A percentile compares a stretch with the other conserved stretches of the same genome.
Conservation (phyloP, 2,888 invertebrate species). For the Frankliniella fusca region DNA sequence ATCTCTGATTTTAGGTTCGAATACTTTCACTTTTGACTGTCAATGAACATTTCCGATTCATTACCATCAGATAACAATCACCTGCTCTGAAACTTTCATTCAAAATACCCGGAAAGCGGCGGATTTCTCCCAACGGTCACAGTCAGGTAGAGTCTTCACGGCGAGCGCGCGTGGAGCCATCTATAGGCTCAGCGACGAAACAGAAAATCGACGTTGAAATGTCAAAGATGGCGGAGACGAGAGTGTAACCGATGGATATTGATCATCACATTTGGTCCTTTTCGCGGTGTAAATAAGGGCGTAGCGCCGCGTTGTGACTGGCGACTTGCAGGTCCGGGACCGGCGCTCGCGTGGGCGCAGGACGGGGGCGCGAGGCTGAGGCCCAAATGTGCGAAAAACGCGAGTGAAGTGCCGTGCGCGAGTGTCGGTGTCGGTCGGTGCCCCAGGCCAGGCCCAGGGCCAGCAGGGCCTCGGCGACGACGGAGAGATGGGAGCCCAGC, state of each 20-base stretch:
- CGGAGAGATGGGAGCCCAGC: constrained; percentile 44
- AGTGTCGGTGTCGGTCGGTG: constrained; percentile 1
- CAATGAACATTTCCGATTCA: too few species aligned
- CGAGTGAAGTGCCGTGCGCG: constrained; percentile 11
- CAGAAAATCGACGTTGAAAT: constrained; percentile 57
- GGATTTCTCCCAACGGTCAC: neutral
- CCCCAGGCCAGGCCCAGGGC: constrained; percentile 35
- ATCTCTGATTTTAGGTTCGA: too few species aligned
- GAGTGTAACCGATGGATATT: constrained; percentile 20
- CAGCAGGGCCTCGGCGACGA: constrained; percentile 41
- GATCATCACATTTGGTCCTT: neutral
- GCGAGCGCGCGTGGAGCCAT: constrained; percentile 34
- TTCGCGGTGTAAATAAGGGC: neutral
- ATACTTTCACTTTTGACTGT: too few species aligned
- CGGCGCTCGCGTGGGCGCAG: constrained; percentile 3
- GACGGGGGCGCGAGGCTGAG: constrained; percentile 30
- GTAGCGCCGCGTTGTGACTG: neutral
- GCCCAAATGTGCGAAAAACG: constrained; percentile 30
- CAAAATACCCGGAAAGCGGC: neutral
- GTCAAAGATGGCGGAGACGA: constrained; percentile 52
- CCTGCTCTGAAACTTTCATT: neutral
- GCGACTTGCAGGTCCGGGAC: neutral
- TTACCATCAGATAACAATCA: too few species aligned
- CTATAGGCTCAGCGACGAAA: constrained; percentile 41
- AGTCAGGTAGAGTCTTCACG: neutral